Evolutionary conservation across 92 coral and sea anemone species (phyloP).

Genomic region (Diadumene lineata): DNA sequence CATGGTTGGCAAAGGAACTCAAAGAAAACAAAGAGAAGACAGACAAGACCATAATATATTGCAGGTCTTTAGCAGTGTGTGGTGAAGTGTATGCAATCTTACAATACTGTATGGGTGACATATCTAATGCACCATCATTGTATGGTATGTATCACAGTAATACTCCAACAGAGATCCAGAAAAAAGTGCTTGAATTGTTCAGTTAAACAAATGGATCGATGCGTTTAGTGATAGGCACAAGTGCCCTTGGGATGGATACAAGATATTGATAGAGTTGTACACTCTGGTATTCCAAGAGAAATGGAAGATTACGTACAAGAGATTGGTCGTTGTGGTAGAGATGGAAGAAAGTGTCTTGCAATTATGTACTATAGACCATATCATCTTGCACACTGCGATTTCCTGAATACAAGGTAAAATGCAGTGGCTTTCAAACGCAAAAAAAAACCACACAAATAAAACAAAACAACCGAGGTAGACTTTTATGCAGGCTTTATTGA

Average conservation of each 20-base stretch:
- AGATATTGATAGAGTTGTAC: conserved; percentile 40
- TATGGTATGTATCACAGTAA: conserved; percentile 64
- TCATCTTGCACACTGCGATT: conserved; percentile 61
- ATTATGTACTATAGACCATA: conserved; percentile 38
- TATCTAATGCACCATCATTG: conserved; percentile 1
- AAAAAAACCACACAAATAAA: too few species aligned
- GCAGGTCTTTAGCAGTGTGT: conserved; percentile 51
- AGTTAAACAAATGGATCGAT: conserved; percentile 9
- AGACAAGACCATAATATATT: conserved; percentile 40
- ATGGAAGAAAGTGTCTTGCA: conserved; percentile 35
- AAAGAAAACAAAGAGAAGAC: conserved; percentile 13
- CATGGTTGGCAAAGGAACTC: conserved; percentile 45
- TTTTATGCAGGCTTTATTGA: too few species aligned
- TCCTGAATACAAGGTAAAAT: too few species aligned
- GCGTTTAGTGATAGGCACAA: conserved; percentile 50
- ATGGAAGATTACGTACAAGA: conserved; percentile 56
- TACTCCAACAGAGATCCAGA: conserved; percentile 43
- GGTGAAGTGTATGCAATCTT: conserved; percentile 50
- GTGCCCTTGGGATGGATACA: conserved; percentile 68
- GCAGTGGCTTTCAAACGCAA: too few species aligned
- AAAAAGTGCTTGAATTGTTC: conserved; percentile 28
- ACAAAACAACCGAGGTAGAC: too few species aligned
- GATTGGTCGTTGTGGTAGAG: conserved; percentile 58
- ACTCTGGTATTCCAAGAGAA: conserved; percentile 56
- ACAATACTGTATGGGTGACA: conserved; percentile 15